A percentile compares a stretch with the other conserved stretches of the same genome.
Evolutionary conservation across 1,140 invertebrate genomes (phyloP).

Genomic region (Drosophila pectinifera): DNA sequence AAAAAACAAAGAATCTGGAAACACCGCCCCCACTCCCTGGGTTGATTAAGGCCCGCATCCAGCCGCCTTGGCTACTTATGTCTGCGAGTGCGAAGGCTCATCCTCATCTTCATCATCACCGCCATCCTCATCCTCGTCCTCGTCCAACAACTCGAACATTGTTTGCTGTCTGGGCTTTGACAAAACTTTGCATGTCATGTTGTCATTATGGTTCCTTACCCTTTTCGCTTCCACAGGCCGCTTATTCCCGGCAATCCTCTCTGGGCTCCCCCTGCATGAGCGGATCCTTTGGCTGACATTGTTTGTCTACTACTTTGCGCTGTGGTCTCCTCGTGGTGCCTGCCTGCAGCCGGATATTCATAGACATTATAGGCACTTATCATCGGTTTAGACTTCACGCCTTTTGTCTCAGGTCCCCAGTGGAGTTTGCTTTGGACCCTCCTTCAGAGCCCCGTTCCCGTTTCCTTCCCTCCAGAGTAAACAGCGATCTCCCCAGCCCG

Average conservation of each 20-base stretch:
- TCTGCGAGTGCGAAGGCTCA: conserved; percentile 38
- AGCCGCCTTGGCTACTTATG: conserved; percentile 64
- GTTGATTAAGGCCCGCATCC: conserved; percentile 73
- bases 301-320: conserved; percentile 72
- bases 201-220: conserved; percentile 67
- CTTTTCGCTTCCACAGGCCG: conserved; percentile 14
- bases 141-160: conserved; percentile 44
- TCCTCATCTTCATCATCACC: conserved; percentile 21
- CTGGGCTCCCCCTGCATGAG: not conserved
- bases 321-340: conserved; percentile 15
- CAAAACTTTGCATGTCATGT: conserved; percentile 80
- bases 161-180: conserved; percentile 76
- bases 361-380: conserved; percentile 79
- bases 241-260: conserved; percentile 11
- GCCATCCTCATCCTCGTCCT: conserved; percentile 33
- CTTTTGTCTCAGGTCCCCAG: conserved; percentile 60
- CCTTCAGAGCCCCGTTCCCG: not conserved
- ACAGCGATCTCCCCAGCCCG: conserved; percentile 14
- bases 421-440: conserved; percentile 13
- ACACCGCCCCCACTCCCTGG: not conserved
- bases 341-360: conserved; percentile 58
- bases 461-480: conserved; percentile 5
- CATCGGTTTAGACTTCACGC: conserved; percentile 74
- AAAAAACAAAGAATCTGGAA: conserved; percentile 25
- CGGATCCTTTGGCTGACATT: conserved; percentile 52